These are phyloP conservation scores for Lithophane socia DNA, from an alignment of 2,888 invertebrate genomes.

Conservation along the genomic window DNA sequence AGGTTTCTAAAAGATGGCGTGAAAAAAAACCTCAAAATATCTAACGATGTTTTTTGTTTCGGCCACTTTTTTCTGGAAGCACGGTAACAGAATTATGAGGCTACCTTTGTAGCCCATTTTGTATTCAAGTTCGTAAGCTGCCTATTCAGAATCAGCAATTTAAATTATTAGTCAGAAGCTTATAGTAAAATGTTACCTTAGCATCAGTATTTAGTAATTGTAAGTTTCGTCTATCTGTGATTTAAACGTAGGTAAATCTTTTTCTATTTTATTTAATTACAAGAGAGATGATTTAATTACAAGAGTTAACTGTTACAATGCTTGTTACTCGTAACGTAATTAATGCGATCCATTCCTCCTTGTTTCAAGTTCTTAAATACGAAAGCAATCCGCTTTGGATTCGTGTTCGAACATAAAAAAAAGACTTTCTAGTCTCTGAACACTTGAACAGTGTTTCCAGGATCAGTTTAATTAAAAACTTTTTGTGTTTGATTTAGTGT, in stretches of 20 bases:
- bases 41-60: slow-evolving; percentile 11
- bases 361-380: slow-evolving; percentile 52
- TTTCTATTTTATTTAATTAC: slow-evolving; percentile 10
- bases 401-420: slow-evolving; percentile 26
- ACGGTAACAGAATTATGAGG: background rate
- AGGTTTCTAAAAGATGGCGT: slow-evolving; percentile 1
- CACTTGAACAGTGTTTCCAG: slow-evolving; percentile 20
- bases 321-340: slow-evolving; percentile 45
- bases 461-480: slow-evolving; percentile 34
- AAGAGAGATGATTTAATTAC: slow-evolving; percentile 50
- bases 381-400: slow-evolving; percentile 40
- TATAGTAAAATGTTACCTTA: background rate
- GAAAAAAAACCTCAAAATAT: slow-evolving; percentile 3
- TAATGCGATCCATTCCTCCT: slow-evolving; percentile 50
- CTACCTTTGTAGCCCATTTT: background rate
- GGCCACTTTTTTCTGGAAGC: slow-evolving; percentile 7
- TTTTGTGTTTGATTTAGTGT: slow-evolving; percentile 19
- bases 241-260: slow-evolving; percentile 16
- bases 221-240: background rate
- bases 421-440: slow-evolving; percentile 25
- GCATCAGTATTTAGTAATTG: background rate
- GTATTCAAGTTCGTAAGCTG: background rate
- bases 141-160: slow-evolving; percentile 13
- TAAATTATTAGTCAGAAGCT: slow-evolving; percentile 13
- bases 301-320: slow-evolving; percentile 58